Base-by-base conservation (phyloP, 2,797 vertebrate genomes). In the Okamejei kenojei region DNA sequence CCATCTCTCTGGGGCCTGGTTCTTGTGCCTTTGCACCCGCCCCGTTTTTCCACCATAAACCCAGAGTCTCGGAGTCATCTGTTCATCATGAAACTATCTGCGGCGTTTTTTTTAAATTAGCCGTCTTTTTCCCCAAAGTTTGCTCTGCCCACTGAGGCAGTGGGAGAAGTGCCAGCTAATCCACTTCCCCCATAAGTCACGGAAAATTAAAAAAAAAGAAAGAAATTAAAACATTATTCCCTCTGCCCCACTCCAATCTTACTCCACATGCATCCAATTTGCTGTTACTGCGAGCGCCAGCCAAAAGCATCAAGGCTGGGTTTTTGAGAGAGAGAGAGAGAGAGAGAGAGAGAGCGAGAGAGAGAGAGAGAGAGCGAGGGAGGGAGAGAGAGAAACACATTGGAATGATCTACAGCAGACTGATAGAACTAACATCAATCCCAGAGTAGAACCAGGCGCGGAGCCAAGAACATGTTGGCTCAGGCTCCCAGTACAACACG, bases 261-360 rank as follows among this genome's bases (percentile, higher is more conserved):
- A 21, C 45, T 74, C 65, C 90, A 91, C 90, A 91, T 91, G 90
- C 90, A 74, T 91, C 23, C 10, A 91, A 91, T 91, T 91, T 91
- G 90, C 65, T 73, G 90, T 74, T 45, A 54, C 65, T 74, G 68
- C 73, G 45, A n/a, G 32, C 65, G 17, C 32, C 35, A 91, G 90
- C 90, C 90, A 91, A 91, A 74, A 73, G 35, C 68, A 71, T 68
- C 65, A 91, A 74, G 90, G 35, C 65, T 45, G 90, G 88, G 90
- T 91, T 74, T 74, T 68, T 29, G 23, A 91, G 35, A 91, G 90
- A 73, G 68, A 54, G 88, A 90, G 54, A 91, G 90, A 54, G 23
- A 91, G 35, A 91, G 90, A 54, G 23, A 91, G 35, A 91, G 90
- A 45, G 68, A 54, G 88, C n/a, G n/a, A n/a, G 23, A 91, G 35